Conservation (phyloP, 2,113 vertebrate genomes). For the Xerus inauris region DNA sequence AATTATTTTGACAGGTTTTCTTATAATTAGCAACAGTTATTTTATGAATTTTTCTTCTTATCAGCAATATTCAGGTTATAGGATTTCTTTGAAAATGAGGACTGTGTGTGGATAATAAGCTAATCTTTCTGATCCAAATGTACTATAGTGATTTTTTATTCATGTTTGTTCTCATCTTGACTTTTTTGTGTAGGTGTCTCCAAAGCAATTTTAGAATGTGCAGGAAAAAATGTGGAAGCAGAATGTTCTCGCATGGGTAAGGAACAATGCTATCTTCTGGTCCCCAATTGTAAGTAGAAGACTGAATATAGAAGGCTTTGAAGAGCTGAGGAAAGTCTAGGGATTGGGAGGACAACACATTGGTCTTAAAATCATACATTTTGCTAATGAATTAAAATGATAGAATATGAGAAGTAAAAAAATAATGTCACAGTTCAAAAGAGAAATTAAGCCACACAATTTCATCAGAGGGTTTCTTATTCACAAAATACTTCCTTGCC, state of each 20-base stretch:
- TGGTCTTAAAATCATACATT: conserved; percentile 28
- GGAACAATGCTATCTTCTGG: neutral
- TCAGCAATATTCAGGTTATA: neutral
- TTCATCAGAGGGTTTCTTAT: neutral
- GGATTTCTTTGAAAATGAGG: neutral
- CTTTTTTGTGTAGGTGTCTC: conserved; percentile 90
- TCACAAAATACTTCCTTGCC: neutral
- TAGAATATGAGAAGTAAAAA: conserved; percentile 39
- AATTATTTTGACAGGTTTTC: conserved; percentile 15
- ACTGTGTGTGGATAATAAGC: neutral
- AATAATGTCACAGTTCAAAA: neutral
- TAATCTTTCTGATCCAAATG: neutral
- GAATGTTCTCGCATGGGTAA: conserved; percentile 88
- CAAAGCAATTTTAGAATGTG: conserved; percentile 92
- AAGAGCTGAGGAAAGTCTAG: neutral
- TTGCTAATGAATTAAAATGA: conserved; percentile 15
- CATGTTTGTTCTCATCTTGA: conserved; percentile 21
- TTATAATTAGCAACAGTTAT: neutral
- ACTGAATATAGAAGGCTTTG: neutral
- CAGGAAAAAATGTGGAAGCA: conserved; percentile 86
- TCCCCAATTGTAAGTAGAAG: neutral
- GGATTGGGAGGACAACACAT: neutral
- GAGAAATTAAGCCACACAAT: neutral
- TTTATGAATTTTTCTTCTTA: conserved; percentile 25
- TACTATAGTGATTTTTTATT: neutral